Percentiles rank a stretch among this genome's conserved stretches.
These are phyloP conservation scores for Drosophila sproati DNA, from an alignment of 1,140 invertebrate genomes.

Conservation along the genomic window DNA sequence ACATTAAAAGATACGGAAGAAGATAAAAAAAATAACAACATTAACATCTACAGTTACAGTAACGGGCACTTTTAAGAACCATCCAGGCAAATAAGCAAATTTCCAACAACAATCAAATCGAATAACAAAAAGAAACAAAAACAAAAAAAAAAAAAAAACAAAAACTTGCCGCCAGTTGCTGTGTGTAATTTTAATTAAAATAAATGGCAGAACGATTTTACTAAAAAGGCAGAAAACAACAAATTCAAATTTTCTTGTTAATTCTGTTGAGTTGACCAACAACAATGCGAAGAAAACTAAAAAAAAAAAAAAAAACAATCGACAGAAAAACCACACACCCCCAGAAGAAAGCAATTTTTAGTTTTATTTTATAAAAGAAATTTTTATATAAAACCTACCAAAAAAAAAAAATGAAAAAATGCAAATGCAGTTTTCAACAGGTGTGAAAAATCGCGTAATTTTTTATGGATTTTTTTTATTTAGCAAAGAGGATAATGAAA, in stretches of 20 bases:
- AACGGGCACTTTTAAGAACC: slow-evolving; percentile 21
- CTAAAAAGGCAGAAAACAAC: slow-evolving; percentile 52
- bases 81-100: slow-evolving; percentile 30
- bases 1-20: slow-evolving; percentile 1
- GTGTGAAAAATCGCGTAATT: slow-evolving; percentile 6
- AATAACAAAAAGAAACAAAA: neutral
- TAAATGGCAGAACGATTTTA: slow-evolving; percentile 34
- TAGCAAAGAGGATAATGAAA: slow-evolving; percentile 29
- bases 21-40: slow-evolving; percentile 1
- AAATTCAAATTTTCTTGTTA: slow-evolving; percentile 69
- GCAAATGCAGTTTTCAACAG: slow-evolving; percentile 23
- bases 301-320: neutral
- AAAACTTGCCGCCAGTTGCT: slow-evolving; percentile 19
- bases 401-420: slow-evolving; percentile 45
- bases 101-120: slow-evolving; percentile 31
- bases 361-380: slow-evolving; percentile 59
- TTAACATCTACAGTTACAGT: slow-evolving; percentile 25
- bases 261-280: slow-evolving; percentile 70
- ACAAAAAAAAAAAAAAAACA: neutral
- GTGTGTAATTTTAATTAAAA: slow-evolving; percentile 19
- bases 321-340: too few relatives aligned
- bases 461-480: slow-evolving; percentile 22
- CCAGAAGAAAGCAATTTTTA: slow-evolving; percentile 60
- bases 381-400: slow-evolving; percentile 52
- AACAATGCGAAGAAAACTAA: slow-evolving; percentile 6